phyloP scores from a whole-genome alignment of 2,113 vertebrate genomes.

The Salvator merianae region DNA sequence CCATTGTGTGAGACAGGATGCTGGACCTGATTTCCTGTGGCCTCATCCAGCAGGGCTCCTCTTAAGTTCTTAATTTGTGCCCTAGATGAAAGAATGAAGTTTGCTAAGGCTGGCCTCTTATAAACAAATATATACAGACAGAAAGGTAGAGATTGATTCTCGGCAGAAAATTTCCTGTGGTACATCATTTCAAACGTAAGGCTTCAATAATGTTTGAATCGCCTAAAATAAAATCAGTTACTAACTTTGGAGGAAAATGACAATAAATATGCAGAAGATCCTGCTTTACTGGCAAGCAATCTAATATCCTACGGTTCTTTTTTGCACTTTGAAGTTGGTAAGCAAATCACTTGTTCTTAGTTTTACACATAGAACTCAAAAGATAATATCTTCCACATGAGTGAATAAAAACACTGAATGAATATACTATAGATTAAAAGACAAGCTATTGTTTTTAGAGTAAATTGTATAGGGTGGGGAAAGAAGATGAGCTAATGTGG shows the following conservation, averaged over 20 bases:
- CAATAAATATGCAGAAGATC: background rate
- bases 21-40: too few relatives aligned
- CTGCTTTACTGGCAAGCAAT: slow-evolving; percentile 53
- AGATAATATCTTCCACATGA: slow-evolving; percentile 41
- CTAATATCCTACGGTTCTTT: slow-evolving; percentile 39
- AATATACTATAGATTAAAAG: slow-evolving; percentile 50
- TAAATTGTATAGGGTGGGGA: slow-evolving; percentile 5
- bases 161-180: background rate
- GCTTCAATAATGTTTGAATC: slow-evolving; percentile 24
- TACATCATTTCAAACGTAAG: background rate
- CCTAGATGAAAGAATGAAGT: too few relatives aligned
- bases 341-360: slow-evolving; percentile 52
- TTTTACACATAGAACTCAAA: slow-evolving; percentile 51
- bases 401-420: slow-evolving; percentile 45
- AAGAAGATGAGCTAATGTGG: slow-evolving; percentile 23
- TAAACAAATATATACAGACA: too few relatives aligned
- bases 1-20: too few relatives aligned
- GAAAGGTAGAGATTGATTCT: too few relatives aligned
- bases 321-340: slow-evolving; percentile 49
- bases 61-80: too few relatives aligned
- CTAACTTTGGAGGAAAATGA: slow-evolving; percentile 39
- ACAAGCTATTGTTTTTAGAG: slow-evolving; percentile 24
- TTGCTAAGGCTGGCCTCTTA: background rate
- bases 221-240: slow-evolving; percentile 25
- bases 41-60: too few relatives aligned